These are phyloP conservation scores for Paramacrobiotus metropolitanus DNA, from an alignment of 1,140 invertebrate species.

Conservation along the genomic window DNA sequence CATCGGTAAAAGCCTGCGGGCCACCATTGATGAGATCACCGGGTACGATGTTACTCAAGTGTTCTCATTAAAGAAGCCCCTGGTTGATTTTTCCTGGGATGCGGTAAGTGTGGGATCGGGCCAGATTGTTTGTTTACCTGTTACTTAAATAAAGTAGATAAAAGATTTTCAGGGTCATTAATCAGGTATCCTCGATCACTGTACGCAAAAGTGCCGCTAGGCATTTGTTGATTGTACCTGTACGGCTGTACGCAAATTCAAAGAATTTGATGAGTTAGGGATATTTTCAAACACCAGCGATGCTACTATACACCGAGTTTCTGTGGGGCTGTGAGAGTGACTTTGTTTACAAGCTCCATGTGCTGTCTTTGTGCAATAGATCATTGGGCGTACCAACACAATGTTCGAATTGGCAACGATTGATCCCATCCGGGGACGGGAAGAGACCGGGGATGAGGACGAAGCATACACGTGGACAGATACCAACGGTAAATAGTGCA, in stretches of 20 bases:
- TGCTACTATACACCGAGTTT: too few relatives aligned
- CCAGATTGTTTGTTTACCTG: not conserved
- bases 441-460: not conserved
- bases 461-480: not conserved
- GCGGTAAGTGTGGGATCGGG: slow-evolving; percentile 44
- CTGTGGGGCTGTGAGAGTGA: too few relatives aligned
- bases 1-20: slow-evolving; percentile 71
- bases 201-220: not conserved
- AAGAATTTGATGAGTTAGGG: too few relatives aligned
- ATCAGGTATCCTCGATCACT: not conserved
- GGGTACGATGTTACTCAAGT: slow-evolving; percentile 64
- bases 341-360: too few relatives aligned
- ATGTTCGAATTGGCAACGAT: slow-evolving; percentile 76
- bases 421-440: slow-evolving; percentile 33
- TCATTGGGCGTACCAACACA: slow-evolving; percentile 75
- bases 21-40: slow-evolving; percentile 58
- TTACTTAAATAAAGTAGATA: not conserved
- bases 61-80: slow-evolving; percentile 65
- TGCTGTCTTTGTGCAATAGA: too few relatives aligned
- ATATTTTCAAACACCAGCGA: too few relatives aligned
- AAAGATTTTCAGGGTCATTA: not conserved
- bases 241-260: too few relatives aligned
- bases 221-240: too few relatives aligned
- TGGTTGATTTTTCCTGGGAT: slow-evolving; percentile 77
- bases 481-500: not conserved